Base-by-base conservation (phyloP, 64 coral and sea anemone species). In the Montipora capricornis region DNA sequence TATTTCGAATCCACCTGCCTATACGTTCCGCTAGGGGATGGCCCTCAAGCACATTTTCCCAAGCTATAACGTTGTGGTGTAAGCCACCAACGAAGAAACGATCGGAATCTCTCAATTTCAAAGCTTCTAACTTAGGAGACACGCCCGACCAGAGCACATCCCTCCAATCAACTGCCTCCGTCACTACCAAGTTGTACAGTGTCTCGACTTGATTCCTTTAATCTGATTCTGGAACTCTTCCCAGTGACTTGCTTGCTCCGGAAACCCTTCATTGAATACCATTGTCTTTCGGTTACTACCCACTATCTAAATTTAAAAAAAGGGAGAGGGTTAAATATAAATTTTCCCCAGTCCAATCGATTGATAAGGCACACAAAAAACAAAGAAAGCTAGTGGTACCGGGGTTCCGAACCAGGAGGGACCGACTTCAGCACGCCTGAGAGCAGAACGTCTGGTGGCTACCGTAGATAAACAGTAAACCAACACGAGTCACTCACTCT, bases 391-490 rank as follows among this genome's bases (percentile, higher is more conserved):
- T 29, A 29, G 26, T 29, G 26, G 26, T 29, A 29, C 26, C 26
- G 26, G 26, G 26, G 74, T 77, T 89, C 51, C 87, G 20, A 24
- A 62, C 44, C 87, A 89, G 73, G 73, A 78, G 87, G 58, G 73
- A 89, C 73, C 86, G 73, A 88, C 86, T 75, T 88, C 70, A 55
- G 20, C 14, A 77, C 87, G 74, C 44, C 87, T 89, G 71, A 50
- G 44, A 49, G 68, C 71, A 29, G 26, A 29, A 29, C 26, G 26
- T 29, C 26, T 29, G 26, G 26, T 29, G 26, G 26, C 26, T 29
- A 57, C 29, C 55, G 20, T 20, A 68, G 77, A 79, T n/a, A 51
- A n/a, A 16, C 62, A 10, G 81, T 64, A 84, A 15, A 66, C 58
- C 81, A 84, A 68, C 55, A 84, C 8, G 81, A 79, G 81, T 84